These are phyloP conservation scores for Lithophane leautieri DNA, from an alignment of 2,888 invertebrate genomes.

Conservation along the genomic window DNA sequence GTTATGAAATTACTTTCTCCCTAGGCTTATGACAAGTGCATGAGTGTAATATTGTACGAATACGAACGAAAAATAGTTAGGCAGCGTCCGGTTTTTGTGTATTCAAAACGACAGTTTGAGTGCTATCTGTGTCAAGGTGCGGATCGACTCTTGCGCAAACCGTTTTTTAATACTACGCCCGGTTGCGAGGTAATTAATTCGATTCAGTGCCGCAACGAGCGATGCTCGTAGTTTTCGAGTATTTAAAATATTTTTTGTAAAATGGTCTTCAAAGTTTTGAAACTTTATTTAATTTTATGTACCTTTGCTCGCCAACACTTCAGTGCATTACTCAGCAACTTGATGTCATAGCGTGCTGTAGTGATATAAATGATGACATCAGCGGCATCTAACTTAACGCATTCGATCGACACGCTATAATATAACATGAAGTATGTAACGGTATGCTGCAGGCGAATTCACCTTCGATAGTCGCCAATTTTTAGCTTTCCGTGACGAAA, in stretches of 20 bases:
- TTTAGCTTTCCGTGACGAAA: conserved; percentile 23
- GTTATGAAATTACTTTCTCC: conserved; percentile 36
- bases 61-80: conserved; percentile 85
- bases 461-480: conserved; percentile 7
- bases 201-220: conserved; percentile 88
- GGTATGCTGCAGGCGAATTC: conserved; percentile 24
- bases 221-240: conserved; percentile 85
- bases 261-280: conserved; percentile 60
- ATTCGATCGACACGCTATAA: conserved; percentile 32
- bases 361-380: conserved; percentile 61
- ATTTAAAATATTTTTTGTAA: conserved; percentile 68
- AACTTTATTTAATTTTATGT: conserved; percentile 42
- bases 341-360: conserved; percentile 59
- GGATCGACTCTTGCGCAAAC: conserved; percentile 89
- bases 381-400: conserved; percentile 50
- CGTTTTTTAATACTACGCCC: conserved; percentile 89
- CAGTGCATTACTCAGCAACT: conserved; percentile 54
- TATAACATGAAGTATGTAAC: conserved; percentile 35
- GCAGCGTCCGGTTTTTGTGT: conserved; percentile 90
- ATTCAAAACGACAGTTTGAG: conserved; percentile 90
- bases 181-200: conserved; percentile 90
- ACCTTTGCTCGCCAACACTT: conserved; percentile 24
- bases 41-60: conserved; percentile 33
- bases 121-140: conserved; percentile 89
- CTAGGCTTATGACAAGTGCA: conserved; percentile 38